Evolutionary conservation across 2,888 invertebrate species (phyloP).

Genomic region (Acholoe squamosa): DNA sequence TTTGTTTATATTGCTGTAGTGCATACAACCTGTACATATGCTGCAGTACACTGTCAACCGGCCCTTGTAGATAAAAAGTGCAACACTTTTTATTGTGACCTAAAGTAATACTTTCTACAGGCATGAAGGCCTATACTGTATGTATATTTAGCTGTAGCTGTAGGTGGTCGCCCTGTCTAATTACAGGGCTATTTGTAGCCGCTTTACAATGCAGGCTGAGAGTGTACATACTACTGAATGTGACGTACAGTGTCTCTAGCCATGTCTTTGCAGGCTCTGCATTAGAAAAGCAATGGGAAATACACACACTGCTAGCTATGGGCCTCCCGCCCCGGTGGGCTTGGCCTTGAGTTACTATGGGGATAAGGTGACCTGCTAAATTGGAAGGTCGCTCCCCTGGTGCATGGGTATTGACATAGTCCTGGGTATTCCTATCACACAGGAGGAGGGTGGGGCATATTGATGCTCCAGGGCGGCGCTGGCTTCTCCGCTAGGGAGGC

Average conservation of each 20-base stretch:
- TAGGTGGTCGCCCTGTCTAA: too few species aligned
- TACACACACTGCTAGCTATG: neutral
- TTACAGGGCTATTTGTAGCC: too few species aligned
- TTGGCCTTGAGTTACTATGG: conserved; percentile 10
- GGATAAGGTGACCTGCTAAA: conserved; percentile 56
- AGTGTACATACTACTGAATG: too few species aligned
- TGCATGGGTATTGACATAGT: conserved; percentile 48
- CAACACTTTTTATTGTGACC: too few species aligned
- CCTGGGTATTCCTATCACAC: conserved; percentile 52
- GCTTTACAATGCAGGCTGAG: too few species aligned
- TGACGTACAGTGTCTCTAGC: neutral
- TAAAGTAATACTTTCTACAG: too few species aligned
- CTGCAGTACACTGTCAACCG: too few species aligned
- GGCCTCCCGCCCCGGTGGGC: neutral
- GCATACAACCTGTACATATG: too few species aligned
- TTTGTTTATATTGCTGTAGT: too few species aligned
- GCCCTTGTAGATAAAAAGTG: too few species aligned
- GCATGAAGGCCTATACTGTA: too few species aligned
- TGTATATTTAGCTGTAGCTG: too few species aligned
- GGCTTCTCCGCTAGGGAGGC: conserved; percentile 5
- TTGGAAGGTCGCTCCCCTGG: conserved; percentile 39
- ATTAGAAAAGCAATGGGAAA: neutral
- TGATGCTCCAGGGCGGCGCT: conserved; percentile 34
- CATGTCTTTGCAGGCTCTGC: neutral
- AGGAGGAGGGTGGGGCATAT: conserved; percentile 44